Evolutionary conservation across 2,113 vertebrate genomes (phyloP), one percentile per base, ranked within the genome.

Genomic region (Tachycineta bicolor): DNA sequence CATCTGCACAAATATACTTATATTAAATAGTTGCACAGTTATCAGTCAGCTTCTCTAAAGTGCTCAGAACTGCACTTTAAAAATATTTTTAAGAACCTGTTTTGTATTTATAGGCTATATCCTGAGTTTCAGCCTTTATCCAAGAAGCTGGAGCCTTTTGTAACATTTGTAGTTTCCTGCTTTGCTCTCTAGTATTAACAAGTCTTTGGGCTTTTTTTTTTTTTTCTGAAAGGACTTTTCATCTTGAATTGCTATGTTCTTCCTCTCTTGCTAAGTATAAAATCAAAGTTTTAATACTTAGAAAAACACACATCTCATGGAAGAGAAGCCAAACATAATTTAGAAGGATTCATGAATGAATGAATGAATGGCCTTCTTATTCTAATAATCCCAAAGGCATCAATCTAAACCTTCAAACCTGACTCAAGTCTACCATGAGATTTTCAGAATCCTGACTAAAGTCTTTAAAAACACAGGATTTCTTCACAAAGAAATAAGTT

Each of bases 21-120:
- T 14, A 63, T 28, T 23, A 81, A 52, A 33, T 3, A 87, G 28
- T 25, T 37, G 19, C 20, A 52, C 13, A 53, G n/a, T 68, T 82
- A 60, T 21, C 31, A 64, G 68, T 47, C 47, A 83, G 69, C 17
- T 90, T 75, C 55, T 26, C 29, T 34, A 23, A 83, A 34, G 39
- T 52, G 41, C 69, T 93, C 50, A 75, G 24, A 95, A 53, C 14
- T 50, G 28, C 59, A 64, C 41, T 76, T 95, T 9, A 50, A 73
- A 87, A 73, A 69, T 78, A 83, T 52, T 92, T 92, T 60, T 64
- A 92, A 74, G 56, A 83, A 82, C 58, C 60, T 87, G 18, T 50
- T 93, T 90, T 83, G 47, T 85, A 91, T 91, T 94, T 96, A 94
- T 67, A 91, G 75, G 44, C 50, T 87, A 63, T 26, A 90, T 94